Evolutionary conservation across 1,140 invertebrate species (phyloP).

Genomic region (Lucilia cuprina): DNA sequence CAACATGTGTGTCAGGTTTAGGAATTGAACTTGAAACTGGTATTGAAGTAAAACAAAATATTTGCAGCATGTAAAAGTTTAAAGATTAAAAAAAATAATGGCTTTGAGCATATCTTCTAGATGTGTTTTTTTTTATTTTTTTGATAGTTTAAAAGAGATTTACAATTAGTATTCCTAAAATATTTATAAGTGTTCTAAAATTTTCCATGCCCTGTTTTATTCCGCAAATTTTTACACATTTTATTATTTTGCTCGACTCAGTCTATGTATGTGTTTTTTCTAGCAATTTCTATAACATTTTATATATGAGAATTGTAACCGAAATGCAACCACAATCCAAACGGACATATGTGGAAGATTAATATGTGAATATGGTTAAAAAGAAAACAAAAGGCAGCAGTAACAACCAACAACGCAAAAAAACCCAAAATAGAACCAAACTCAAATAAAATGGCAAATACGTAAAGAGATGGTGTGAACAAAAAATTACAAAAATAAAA

Average conservation of each 20-base stretch:
- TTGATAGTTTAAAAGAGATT: too few species aligned
- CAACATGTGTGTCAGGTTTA: neutral
- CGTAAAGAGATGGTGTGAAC: neutral
- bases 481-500: neutral
- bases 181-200: too few species aligned
- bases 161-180: too few species aligned
- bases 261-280: too few species aligned
- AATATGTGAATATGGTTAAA: conserved; percentile 6
- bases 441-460: neutral
- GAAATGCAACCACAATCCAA: conserved; percentile 10
- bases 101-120: too few species aligned
- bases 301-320: neutral
- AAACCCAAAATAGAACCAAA: neutral
- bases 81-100: too few species aligned
- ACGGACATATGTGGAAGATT: conserved; percentile 13
- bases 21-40: neutral
- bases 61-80: too few species aligned
- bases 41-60: too few species aligned
- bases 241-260: neutral
- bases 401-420: neutral
- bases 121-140: too few species aligned
- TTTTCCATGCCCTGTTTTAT: neutral
- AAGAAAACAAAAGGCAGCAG: neutral
- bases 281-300: neutral
- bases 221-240: neutral